Evolutionary conservation across 92 coral and sea anemone species (phyloP).

Genomic region (Parazoanthus darwini): DNA sequence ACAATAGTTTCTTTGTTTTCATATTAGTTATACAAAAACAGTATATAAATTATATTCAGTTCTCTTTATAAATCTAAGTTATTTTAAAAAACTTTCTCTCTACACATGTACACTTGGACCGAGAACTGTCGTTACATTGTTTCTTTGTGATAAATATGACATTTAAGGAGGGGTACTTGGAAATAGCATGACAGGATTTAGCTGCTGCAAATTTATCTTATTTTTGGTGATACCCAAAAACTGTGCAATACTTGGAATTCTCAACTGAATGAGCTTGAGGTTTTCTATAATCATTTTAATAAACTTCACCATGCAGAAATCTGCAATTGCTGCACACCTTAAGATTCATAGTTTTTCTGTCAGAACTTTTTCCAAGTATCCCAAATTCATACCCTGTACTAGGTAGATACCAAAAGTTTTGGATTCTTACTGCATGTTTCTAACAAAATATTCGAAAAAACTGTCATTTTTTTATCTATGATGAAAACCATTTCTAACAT

Average conservation of each 20-base stretch:
- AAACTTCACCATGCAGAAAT: neutral
- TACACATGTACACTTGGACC: neutral
- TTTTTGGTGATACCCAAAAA: too few species aligned
- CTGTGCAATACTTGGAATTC: too few species aligned
- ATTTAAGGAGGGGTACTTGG: neutral
- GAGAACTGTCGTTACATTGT: neutral
- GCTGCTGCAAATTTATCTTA: neutral
- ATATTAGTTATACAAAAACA: constrained; percentile 9
- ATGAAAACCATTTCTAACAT: neutral
- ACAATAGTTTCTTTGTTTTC: neutral
- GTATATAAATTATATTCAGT: neutral
- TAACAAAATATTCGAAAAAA: neutral
- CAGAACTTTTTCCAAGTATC: neutral
- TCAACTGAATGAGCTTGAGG: too few species aligned
- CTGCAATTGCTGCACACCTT: neutral
- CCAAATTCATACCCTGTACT: neutral
- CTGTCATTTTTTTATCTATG: neutral
- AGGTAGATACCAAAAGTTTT: neutral
- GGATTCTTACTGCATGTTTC: neutral
- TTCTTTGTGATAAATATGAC: neutral
- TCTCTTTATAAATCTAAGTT: constrained; percentile 13
- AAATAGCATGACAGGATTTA: neutral
- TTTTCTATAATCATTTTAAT: too few species aligned
- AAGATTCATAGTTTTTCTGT: neutral
- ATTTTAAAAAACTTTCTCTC: neutral